phyloP scores from a whole-genome alignment of 2,113 vertebrate species.

The Elephas maximus region DNA sequence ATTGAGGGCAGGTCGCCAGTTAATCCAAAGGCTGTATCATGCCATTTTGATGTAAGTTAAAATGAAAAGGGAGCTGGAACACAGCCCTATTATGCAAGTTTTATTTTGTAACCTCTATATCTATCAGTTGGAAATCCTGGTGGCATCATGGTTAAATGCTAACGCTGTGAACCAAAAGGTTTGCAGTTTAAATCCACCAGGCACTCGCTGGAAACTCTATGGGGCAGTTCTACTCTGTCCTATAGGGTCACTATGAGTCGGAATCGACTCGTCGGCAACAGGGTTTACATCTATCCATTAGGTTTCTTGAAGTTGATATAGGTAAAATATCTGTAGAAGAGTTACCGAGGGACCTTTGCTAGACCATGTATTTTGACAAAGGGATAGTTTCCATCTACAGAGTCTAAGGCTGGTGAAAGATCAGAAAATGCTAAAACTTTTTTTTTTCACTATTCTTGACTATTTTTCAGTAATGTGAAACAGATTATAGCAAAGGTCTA shows the following conservation, averaged over 20 bases:
- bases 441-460: neutral
- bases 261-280: too few species aligned
- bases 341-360: neutral
- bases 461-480: neutral
- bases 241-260: too few species aligned
- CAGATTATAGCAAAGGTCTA: neutral
- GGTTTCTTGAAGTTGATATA: neutral
- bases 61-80: slow-evolving; percentile 38
- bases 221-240: too few species aligned
- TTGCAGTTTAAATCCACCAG: too few species aligned
- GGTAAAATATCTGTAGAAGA: slow-evolving; percentile 37
- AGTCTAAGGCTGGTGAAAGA: neutral
- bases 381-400: neutral
- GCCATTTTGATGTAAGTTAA: neutral
- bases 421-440: neutral
- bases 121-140: neutral
- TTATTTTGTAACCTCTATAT: neutral
- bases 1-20: neutral
- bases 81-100: neutral
- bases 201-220: too few species aligned
- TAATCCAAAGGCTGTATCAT: neutral
- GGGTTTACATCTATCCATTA: neutral
- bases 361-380: neutral
- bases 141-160: too few species aligned
- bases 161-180: neutral